These are phyloP conservation scores for Candidula unifasciata DNA, from an alignment of 2,888 invertebrate genomes.

Conservation along the genomic window DNA sequence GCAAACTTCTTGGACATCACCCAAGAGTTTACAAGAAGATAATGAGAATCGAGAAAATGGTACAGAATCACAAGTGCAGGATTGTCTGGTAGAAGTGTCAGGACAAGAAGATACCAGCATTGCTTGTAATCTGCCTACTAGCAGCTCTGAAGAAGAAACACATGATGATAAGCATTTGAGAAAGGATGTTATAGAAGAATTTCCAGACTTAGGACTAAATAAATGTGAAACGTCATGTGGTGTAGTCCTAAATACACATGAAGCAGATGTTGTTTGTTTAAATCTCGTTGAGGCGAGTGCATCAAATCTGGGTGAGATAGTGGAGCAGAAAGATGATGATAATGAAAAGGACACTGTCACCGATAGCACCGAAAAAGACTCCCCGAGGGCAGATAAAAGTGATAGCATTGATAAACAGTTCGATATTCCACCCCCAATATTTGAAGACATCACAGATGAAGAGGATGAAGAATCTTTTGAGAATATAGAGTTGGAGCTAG, in stretches of 20 bases:
- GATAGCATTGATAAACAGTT: background rate
- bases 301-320: background rate
- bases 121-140: background rate
- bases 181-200: background rate
- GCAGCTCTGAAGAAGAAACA: background rate
- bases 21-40: background rate
- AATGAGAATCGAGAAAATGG: background rate
- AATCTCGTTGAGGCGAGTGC: background rate
- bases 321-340: background rate
- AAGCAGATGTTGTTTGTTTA: background rate
- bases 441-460: slow-evolving; percentile 53
- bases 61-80: background rate
- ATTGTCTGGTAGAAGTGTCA: background rate
- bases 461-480: slow-evolving; percentile 47
- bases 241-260: no score
- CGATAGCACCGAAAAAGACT: background rate
- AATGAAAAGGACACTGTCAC: background rate
- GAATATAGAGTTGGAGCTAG: slow-evolving; percentile 49
- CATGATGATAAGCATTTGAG: background rate
- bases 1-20: no score
- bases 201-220: background rate
- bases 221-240: background rate
- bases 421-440: slow-evolving; percentile 34
- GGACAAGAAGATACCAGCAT: background rate
- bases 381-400: background rate